Percentiles rank a stretch among this genome's conserved stretches.
Conservation (phyloP, 2,888 invertebrate species). For the Minunthozetes semirufus region DNA sequence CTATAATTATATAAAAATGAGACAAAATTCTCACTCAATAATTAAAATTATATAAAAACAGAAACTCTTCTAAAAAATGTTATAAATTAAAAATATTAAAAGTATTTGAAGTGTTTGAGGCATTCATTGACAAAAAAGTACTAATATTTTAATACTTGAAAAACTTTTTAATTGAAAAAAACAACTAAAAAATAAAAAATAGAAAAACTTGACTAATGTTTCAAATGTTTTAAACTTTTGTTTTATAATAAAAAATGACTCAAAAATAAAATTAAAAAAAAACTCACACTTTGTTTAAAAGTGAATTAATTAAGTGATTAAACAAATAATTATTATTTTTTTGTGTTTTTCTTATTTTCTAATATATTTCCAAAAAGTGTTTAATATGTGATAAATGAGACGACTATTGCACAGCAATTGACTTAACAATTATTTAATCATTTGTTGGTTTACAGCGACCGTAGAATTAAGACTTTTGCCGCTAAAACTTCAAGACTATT, state of each 20-base stretch:
- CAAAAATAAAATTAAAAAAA: constrained; percentile 1
- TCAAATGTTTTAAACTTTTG: too few species aligned
- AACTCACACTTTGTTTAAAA: neutral
- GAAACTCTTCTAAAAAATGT: constrained; percentile 1
- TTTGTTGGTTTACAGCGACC: too few species aligned
- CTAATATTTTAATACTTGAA: constrained; percentile 6
- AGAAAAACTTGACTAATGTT: neutral
- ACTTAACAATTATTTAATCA: neutral
- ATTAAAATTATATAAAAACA: constrained; percentile 9
- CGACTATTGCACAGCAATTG: constrained; percentile 25
- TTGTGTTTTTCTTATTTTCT: neutral
- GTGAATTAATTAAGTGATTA: neutral
- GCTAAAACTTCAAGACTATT: neutral
- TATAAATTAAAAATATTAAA: neutral
- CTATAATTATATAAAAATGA: constrained; percentile 21
- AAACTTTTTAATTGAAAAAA: constrained; percentile 9
- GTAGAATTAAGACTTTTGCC: too few species aligned
- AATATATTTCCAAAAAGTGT: constrained; percentile 2
- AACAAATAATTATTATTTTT: neutral
- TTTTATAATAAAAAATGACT: neutral
- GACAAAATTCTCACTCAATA: constrained; percentile 14
- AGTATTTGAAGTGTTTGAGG: neutral
- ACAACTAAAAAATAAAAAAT: neutral
- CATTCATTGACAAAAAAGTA: neutral
- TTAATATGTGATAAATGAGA: constrained; percentile 14